Evolutionary conservation across 2,888 invertebrate species (phyloP), one percentile per base, ranked within the genome.

Genomic region (Xestia sexstrigata): DNA sequence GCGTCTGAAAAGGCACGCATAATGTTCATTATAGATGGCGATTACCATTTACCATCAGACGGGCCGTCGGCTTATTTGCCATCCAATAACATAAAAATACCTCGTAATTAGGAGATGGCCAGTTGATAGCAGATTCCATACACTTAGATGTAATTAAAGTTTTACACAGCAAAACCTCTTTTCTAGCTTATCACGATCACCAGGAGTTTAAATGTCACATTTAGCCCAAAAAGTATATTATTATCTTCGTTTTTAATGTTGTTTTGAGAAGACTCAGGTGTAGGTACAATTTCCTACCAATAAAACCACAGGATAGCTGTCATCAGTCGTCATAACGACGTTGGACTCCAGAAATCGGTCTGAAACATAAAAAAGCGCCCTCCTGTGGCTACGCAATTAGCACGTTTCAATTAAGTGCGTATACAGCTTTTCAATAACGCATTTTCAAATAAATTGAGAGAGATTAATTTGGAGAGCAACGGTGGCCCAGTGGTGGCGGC

Each of bases 271-370:
- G n/a, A 13, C 20, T 23, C 35, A 52, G 17, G 6, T 2, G 11
- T 13, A n/a, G 9, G 45, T 68, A 58, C 30, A 58, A 82, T 52
- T 81, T 20, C 8, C 17, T 8, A 26, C 15, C 15, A 58, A 65
- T 83, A 58, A 79, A 83, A 83, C 83, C 78, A 42, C 78, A 63
- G 66, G 83, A 58, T 26, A 63, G 42, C 79, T 15, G 30, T 30
- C 15, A 1, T 49, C 35, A 17, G 13, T 4, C 9, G 42, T 74
- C 73, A 47, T 72, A 45, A 45, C 47, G 66, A n/a, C 17, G 58
- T 45, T 66, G 42, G 58, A 47, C 15, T 39, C 35, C 23, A n/a
- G n/a, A n/a, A n/a, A n/a, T n/a, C n/a, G n/a, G n/a, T 39, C 17
- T 65, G 45, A 15, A 49, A 2, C 39, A 9, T 23, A 30, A 8